These are phyloP conservation scores for Platygyra sinensis DNA, from an alignment of 64 coral and sea anemone species.

Conservation along the genomic window DNA sequence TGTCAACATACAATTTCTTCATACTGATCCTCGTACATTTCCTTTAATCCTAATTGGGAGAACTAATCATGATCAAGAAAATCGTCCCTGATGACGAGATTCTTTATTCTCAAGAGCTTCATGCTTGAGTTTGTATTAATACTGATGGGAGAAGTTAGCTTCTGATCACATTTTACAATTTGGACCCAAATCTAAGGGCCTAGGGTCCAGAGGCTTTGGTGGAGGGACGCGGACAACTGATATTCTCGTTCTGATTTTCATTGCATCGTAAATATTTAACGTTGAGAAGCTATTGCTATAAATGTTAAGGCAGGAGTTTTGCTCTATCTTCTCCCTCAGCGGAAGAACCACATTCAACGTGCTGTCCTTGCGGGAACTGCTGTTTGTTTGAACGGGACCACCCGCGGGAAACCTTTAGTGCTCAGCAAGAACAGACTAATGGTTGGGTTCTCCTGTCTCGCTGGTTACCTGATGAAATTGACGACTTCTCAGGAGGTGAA, in stretches of 20 bases:
- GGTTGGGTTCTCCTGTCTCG: constrained; percentile 18
- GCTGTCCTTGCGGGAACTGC: constrained; percentile 63
- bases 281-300: too few relatives aligned
- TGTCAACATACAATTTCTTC: not conserved
- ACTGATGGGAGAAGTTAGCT: too few relatives aligned
- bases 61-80: not conserved
- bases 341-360: constrained; percentile 44
- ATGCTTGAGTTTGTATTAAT: too few relatives aligned
- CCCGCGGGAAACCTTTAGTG: not conserved
- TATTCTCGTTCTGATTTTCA: too few relatives aligned
- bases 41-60: not conserved
- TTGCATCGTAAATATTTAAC: too few relatives aligned
- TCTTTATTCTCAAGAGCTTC: too few relatives aligned
- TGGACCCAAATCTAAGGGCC: too few relatives aligned
- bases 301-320: too few relatives aligned
- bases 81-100: too few relatives aligned
- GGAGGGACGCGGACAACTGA: too few relatives aligned
- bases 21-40: not conserved
- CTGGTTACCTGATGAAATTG: constrained; percentile 20
- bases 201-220: too few relatives aligned
- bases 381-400: not conserved
- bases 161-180: too few relatives aligned
- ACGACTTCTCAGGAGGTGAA: not conserved
- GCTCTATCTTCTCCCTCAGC: not conserved
- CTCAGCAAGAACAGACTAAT: not conserved